Conservation (phyloP, 2,888 invertebrate species). For the Polyommatus icarus region DNA sequence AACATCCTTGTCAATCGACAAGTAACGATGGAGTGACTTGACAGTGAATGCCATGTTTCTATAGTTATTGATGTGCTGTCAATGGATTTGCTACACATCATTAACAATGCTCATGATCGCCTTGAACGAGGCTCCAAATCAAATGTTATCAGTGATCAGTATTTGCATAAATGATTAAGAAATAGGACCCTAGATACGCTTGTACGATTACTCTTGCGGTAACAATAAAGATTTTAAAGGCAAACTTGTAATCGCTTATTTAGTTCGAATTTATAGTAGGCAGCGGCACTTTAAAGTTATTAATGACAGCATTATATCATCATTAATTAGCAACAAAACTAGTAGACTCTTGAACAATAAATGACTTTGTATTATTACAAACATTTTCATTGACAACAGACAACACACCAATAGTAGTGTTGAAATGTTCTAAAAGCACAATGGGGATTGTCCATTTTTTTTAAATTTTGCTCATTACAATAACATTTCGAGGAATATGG, state of each 20-base stretch:
- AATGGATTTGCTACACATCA: conserved; percentile 53
- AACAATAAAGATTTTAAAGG: not conserved
- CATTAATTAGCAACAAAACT: not conserved
- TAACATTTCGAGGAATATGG: no score
- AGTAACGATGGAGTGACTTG: not conserved
- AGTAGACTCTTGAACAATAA: no score
- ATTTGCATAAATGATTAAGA: conserved; percentile 24
- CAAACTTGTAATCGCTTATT: not conserved
- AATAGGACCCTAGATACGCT: conserved; percentile 27
- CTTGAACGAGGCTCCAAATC: conserved; percentile 10
- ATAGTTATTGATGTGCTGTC: conserved; percentile 55
- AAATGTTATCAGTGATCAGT: conserved; percentile 20
- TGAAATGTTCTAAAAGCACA: no score
- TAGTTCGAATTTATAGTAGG: not conserved
- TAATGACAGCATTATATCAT: not conserved
- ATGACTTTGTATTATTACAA: no score
- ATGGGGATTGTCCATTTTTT: no score
- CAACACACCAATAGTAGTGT: no score
- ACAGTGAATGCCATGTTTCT: conserved; percentile 8
- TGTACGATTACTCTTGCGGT: conserved; percentile 13
- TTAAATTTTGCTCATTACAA: no score
- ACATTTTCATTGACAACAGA: no score
- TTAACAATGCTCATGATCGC: conserved; percentile 47
- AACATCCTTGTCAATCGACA: not conserved
- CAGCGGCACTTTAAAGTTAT: not conserved